A percentile compares a stretch with the other conserved stretches of the same genome.
These are phyloP conservation scores for Gila robusta DNA, from an alignment of 2,797 vertebrate species.

Conservation along the genomic window DNA sequence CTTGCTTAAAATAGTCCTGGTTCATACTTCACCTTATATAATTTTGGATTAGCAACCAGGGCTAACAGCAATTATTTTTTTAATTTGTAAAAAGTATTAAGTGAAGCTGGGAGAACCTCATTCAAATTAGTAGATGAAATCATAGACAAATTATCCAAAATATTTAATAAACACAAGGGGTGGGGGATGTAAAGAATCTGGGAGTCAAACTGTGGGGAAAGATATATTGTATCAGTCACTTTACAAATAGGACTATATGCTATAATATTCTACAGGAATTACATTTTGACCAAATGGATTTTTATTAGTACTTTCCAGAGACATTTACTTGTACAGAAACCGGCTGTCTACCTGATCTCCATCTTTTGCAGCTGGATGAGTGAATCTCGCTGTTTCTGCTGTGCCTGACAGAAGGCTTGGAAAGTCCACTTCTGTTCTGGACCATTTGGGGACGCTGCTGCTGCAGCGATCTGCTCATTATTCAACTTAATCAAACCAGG, in stretches of 20 bases:
- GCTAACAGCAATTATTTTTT: neutral
- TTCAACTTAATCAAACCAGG: constrained; percentile 80
- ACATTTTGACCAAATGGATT: neutral
- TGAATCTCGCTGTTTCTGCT: constrained; percentile 78
- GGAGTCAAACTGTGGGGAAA: neutral
- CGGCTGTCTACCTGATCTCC: constrained; percentile 52
- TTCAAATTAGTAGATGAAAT: neutral
- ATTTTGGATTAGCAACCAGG: neutral
- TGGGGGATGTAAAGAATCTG: neutral
- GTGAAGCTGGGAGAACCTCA: neutral
- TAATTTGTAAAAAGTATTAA: neutral
- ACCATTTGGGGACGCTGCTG: constrained; percentile 61
- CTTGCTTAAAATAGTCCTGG: neutral
- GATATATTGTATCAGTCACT: neutral
- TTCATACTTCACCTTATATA: neutral
- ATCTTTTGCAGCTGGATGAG: constrained; percentile 72
- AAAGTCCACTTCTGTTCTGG: constrained; percentile 73
- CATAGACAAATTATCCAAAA: neutral
- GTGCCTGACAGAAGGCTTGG: constrained; percentile 82
- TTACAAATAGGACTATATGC: neutral
- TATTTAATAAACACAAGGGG: neutral
- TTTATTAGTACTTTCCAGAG: neutral
- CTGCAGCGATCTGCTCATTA: constrained; percentile 70
- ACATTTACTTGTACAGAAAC: neutral
- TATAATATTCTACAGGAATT: neutral